Conservation (phyloP, 2,113 vertebrate species). For the Rhineura floridana region DNA sequence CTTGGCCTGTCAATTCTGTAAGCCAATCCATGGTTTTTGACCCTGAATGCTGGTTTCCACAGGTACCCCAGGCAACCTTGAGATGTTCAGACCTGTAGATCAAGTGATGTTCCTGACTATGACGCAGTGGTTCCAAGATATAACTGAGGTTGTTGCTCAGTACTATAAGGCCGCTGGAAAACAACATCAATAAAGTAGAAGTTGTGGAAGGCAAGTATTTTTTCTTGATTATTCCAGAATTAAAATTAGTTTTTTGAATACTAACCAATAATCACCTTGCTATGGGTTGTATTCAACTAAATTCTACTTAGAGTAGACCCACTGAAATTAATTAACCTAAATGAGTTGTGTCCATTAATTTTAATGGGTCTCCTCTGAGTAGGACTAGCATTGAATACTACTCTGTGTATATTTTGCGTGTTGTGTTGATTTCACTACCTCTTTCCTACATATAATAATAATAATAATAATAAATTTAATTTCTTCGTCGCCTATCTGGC, state of each 20-base stretch:
- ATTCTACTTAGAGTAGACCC: too few relatives aligned
- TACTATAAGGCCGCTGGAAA: slow-evolving; percentile 87
- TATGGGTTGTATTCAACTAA: too few relatives aligned
- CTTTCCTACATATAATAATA: too few relatives aligned
- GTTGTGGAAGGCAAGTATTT: neutral
- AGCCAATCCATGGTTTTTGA: slow-evolving; percentile 60
- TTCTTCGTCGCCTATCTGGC: too few relatives aligned
- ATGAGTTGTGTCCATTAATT: too few relatives aligned
- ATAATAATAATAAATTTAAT: too few relatives aligned
- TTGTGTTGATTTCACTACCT: too few relatives aligned
- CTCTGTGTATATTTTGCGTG: too few relatives aligned
- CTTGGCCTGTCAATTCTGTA: slow-evolving; percentile 74
- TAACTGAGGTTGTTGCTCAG: slow-evolving; percentile 88
- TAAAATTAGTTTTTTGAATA: neutral
- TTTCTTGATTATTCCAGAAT: neutral
- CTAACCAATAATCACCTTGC: neutral
- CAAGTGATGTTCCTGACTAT: slow-evolving; percentile 75
- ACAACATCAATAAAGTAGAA: slow-evolving; percentile 55
- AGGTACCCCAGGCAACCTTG: slow-evolving; percentile 76
- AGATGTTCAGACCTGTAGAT: slow-evolving; percentile 86
- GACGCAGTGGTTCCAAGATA: slow-evolving; percentile 85
- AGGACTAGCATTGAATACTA: too few relatives aligned
- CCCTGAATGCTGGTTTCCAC: slow-evolving; percentile 72
- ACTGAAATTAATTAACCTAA: too few relatives aligned
- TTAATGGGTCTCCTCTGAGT: too few relatives aligned